Percentiles rank a stretch among this genome's conserved stretches.
Conservation (phyloP, 2,797 vertebrate genomes). For the Cichlasoma orientale region DNA sequence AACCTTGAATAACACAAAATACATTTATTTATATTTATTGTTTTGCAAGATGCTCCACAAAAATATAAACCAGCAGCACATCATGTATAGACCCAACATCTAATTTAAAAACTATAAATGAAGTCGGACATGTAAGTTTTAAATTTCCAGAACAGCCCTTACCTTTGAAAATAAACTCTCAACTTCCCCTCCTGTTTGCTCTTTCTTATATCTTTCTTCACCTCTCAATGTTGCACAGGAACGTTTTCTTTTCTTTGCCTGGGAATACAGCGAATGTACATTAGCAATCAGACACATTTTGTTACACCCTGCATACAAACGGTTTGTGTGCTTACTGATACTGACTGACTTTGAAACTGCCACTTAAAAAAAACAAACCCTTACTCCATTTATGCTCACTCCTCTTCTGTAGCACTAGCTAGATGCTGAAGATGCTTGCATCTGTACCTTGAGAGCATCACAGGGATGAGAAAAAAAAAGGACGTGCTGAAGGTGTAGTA, state of each 20-base stretch:
- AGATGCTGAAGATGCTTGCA: background rate
- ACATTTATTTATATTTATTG: too few relatives aligned
- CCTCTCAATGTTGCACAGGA: background rate
- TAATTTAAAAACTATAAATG: background rate
- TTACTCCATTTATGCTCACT: background rate
- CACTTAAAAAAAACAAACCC: background rate
- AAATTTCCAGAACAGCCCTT: background rate
- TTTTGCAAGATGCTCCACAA: too few relatives aligned
- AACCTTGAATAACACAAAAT: too few relatives aligned
- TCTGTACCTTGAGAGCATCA: background rate
- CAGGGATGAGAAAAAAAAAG: background rate
- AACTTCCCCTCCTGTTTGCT: background rate
- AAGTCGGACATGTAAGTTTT: background rate
- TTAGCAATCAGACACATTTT: background rate
- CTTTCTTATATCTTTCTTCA: background rate
- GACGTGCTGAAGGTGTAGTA: background rate
- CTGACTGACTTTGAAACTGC: background rate
- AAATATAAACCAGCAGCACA: background rate
- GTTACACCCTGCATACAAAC: background rate
- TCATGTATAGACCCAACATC: background rate
- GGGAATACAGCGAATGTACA: background rate
- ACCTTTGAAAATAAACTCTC: background rate
- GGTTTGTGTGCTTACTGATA: background rate
- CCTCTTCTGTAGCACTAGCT: background rate
- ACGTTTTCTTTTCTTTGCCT: background rate